Conservation (phyloP, 2,888 invertebrate genomes). For the Ochropacha duplaris region DNA sequence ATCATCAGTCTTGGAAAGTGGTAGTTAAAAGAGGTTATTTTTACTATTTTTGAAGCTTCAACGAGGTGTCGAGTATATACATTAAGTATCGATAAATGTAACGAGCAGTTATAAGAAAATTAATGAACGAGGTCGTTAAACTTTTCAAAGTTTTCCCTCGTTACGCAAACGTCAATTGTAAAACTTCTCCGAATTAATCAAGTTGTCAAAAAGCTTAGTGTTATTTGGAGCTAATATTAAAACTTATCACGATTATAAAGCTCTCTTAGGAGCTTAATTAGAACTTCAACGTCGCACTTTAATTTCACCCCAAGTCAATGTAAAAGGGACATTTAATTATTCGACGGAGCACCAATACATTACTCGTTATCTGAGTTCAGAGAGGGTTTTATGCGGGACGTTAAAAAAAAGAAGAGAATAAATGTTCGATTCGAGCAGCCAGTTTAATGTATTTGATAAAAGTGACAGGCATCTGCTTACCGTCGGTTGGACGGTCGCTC, state of each 20-base stretch:
- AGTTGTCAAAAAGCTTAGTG: conserved; percentile 4
- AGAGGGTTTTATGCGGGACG: conserved; percentile 62
- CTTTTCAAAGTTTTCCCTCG: not conserved
- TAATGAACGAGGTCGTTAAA: not conserved
- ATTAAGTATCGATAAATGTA: not conserved
- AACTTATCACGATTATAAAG: conserved; percentile 27
- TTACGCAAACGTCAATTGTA: conserved; percentile 1
- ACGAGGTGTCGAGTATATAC: not conserved
- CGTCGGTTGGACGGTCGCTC: conserved; percentile 57
- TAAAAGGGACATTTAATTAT: conserved; percentile 76
- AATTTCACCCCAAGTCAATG: conserved; percentile 49
- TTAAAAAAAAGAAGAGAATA: conserved; percentile 62
- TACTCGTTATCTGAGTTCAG: conserved; percentile 71
- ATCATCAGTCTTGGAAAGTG: too few species aligned
- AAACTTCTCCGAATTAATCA: conserved; percentile 1
- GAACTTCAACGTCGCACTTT: conserved; percentile 49
- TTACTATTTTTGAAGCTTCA: too few species aligned
- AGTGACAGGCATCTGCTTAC: conserved; percentile 79
- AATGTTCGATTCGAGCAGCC: conserved; percentile 72
- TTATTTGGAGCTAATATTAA: conserved; percentile 11
- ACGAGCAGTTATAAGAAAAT: not conserved
- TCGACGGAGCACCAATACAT: conserved; percentile 69
- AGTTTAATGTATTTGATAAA: conserved; percentile 82
- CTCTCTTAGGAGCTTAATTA: conserved; percentile 58
- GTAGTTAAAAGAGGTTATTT: too few species aligned